Base-by-base conservation (phyloP, 1,140 invertebrate genomes). In the Calephelis nemesis region DNA sequence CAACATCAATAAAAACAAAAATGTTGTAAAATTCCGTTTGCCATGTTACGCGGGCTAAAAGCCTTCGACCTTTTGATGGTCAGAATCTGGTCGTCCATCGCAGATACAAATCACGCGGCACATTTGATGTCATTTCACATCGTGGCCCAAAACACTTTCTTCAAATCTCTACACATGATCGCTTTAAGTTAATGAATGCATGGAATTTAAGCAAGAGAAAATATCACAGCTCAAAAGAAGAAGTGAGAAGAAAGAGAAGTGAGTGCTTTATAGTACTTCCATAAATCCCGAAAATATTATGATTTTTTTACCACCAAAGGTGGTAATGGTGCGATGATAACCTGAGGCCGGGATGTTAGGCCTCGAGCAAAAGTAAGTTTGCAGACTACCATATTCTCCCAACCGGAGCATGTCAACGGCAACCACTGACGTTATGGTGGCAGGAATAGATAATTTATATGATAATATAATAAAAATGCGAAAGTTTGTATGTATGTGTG, bases 41-140 rank as follows among this genome's bases (percentile, higher is more conserved):
- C 65, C 63, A 68, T 70, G 63, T 76, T 74, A 72, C 74, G 74
- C 72, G 52, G 49, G 47, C 62, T 42, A 40, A 63, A 65, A 70
- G 50, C 52, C 60, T 42, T 54, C 52, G 50, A 63, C 68, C 63
- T 68, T 74, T 70, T 74, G 70, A 67, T 65, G 68, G 62, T 58
- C 68, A 71, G 69, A 65, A 74, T 77, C 76, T 66, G 47, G 60
- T 69, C 64, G 68, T 66, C 52, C 66, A 47, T 50, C 66, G 63
- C 58, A 52, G 74, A 73, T 74, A 67, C 50, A 62, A 47, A 73
- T 73, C 72, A 64, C 30, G 63, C 72, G 74, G 74, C 47, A n/a
- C 58, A 48, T 74, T 73, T 76, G 70, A 72, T 45, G 66, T 62
- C 52, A 42, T 10, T 19, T 58, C 30, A 15, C 19, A 58, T 39